A percentile compares a stretch with the other conserved stretches of the same genome.
Conservation (phyloP, 1,140 invertebrate species). For the Drosophila parvula region DNA sequence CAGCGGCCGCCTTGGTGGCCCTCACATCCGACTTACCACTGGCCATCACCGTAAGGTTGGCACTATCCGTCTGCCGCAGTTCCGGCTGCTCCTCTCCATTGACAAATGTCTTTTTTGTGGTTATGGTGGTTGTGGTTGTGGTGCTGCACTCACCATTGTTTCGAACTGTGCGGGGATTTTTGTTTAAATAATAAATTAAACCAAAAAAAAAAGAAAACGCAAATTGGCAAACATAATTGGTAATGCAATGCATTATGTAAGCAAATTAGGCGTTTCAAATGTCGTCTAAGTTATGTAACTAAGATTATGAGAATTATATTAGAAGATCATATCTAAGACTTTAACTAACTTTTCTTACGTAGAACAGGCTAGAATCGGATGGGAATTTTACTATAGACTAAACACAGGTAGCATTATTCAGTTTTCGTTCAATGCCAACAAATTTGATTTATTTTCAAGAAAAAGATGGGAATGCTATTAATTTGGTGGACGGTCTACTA, state of each 20-base stretch:
- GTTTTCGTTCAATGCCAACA: no score
- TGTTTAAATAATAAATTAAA: background rate
- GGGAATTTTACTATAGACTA: no score
- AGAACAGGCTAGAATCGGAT: no score
- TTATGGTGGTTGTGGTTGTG: constrained; percentile 35
- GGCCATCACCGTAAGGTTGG: constrained; percentile 44
- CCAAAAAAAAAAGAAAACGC: background rate
- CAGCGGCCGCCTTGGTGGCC: constrained; percentile 46
- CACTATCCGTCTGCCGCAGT: constrained; percentile 30
- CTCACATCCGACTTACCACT: constrained; percentile 64
- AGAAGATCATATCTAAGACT: background rate
- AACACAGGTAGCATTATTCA: no score
- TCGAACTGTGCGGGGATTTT: constrained; percentile 47
- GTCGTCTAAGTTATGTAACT: background rate
- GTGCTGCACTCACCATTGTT: constrained; percentile 54
- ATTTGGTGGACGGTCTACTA: no score
- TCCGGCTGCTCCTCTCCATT: constrained; percentile 35
- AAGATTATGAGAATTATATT: background rate
- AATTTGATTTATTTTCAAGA: no score
- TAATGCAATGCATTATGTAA: background rate
- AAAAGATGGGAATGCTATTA: no score
- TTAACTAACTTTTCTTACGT: no score
- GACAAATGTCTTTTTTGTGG: constrained; percentile 35
- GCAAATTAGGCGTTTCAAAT: constrained; percentile 5
- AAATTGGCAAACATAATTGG: background rate